Percentiles rank a stretch among this genome's conserved stretches.
phyloP scores from a whole-genome alignment of 2,113 vertebrate species.

The Urocynchramus pylzowi region DNA sequence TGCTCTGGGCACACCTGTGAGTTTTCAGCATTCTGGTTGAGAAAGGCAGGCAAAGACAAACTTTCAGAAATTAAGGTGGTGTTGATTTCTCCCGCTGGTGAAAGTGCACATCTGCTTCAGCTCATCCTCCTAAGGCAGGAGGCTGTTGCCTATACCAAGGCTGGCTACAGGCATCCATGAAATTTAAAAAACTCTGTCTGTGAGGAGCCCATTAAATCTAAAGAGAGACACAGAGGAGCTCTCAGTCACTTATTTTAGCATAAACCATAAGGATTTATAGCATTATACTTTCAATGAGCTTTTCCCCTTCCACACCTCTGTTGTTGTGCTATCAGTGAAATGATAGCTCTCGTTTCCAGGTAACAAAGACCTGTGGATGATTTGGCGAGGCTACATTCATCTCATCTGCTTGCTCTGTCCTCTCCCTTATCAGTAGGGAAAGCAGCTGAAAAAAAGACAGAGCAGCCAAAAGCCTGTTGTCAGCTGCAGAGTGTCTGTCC shows the following conservation, averaged over 20 bases:
- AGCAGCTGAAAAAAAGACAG: neutral
- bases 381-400: neutral
- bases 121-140: neutral
- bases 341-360: slow-evolving; percentile 18
- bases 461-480: neutral
- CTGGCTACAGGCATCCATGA: neutral
- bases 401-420: neutral
- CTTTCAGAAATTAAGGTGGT: neutral
- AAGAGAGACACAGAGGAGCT: slow-evolving; percentile 1
- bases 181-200: neutral
- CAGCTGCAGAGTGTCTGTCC: neutral
- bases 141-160: neutral
- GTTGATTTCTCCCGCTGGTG: neutral
- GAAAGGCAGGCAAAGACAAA: neutral
- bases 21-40: neutral
- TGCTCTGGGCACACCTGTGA: neutral
- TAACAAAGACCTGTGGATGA: slow-evolving; percentile 35
- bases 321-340: slow-evolving; percentile 6
- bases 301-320: neutral
- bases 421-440: neutral
- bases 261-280: slow-evolving; percentile 18
- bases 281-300: slow-evolving; percentile 42
- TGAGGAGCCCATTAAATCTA: slow-evolving; percentile 23
- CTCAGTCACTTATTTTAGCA: slow-evolving; percentile 30
- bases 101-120: neutral